Conservation (phyloP, 2,113 vertebrate genomes). For the Balaenoptera acutorostrata region DNA sequence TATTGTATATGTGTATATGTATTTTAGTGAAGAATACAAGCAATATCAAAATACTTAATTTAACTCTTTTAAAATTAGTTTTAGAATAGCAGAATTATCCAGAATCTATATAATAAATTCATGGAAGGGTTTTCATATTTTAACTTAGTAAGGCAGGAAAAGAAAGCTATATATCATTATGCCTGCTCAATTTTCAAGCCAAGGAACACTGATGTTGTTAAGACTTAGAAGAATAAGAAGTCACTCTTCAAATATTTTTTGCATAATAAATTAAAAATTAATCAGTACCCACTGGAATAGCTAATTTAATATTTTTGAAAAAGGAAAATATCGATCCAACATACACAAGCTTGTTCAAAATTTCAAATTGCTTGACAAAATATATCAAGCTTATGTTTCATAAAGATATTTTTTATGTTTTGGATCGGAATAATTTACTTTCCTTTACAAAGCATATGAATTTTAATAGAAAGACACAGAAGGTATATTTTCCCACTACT, state of each 20-base stretch:
- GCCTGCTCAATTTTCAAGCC: not conserved
- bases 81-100: not conserved
- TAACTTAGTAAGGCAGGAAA: not conserved
- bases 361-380: constrained; percentile 39
- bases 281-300: not conserved
- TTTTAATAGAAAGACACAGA: constrained; percentile 5
- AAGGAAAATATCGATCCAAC: not conserved
- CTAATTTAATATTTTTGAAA: not conserved
- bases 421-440: not conserved
- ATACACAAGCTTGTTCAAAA: not conserved
- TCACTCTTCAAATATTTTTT: constrained; percentile 12
- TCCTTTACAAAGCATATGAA: not conserved
- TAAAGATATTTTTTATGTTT: not conserved
- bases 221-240: constrained; percentile 28
- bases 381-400: not conserved
- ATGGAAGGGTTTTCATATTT: not conserved
- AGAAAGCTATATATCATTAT: not conserved
- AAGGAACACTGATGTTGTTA: not conserved
- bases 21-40: not conserved
- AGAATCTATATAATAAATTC: not conserved
- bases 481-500: not conserved
- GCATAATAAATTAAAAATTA: not conserved
- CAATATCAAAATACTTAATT: not conserved
- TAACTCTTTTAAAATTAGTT: not conserved
- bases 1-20: not conserved